phyloP scores from a whole-genome alignment of 2,888 invertebrate genomes.

The Pristionchus mayeri region DNA sequence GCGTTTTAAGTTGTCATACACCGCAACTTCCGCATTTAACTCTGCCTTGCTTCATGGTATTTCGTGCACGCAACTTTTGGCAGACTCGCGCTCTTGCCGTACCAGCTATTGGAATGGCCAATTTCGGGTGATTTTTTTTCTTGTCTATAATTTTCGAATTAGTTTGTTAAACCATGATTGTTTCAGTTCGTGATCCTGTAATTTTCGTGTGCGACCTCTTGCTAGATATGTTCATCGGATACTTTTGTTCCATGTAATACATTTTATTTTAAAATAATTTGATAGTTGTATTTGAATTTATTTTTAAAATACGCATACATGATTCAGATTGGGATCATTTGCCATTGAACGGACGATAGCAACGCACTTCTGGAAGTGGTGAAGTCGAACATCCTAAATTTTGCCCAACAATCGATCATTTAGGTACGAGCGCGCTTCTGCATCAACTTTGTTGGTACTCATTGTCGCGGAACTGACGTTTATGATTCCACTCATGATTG shows the following conservation, averaged over 20 bases:
- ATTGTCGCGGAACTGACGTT: not conserved
- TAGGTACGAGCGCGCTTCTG: not conserved
- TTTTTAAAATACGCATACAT: not conserved
- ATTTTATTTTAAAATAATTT: too few species aligned
- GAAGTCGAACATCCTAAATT: not conserved
- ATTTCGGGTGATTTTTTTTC: not conserved
- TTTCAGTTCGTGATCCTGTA: not conserved
- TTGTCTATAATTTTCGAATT: too few species aligned
- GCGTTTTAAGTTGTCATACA: not conserved
- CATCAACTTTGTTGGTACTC: not conserved
- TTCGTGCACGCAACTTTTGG: not conserved
- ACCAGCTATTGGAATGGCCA: not conserved
- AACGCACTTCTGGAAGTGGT: slow-evolving; percentile 8
- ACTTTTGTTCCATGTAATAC: not conserved
- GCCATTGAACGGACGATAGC: not conserved
- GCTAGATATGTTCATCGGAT: not conserved
- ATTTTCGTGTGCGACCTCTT: not conserved
- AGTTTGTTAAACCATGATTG: too few species aligned
- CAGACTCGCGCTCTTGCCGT: not conserved
- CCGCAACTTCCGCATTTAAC: not conserved
- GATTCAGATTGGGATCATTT: not conserved
- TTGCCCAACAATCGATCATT: not conserved
- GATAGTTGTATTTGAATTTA: not conserved
- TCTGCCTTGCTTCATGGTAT: not conserved
- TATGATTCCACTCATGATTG: not conserved